These are phyloP conservation scores for Psephotus haematonotus DNA, from an alignment of 2,113 vertebrate genomes.

Conservation along the genomic window DNA sequence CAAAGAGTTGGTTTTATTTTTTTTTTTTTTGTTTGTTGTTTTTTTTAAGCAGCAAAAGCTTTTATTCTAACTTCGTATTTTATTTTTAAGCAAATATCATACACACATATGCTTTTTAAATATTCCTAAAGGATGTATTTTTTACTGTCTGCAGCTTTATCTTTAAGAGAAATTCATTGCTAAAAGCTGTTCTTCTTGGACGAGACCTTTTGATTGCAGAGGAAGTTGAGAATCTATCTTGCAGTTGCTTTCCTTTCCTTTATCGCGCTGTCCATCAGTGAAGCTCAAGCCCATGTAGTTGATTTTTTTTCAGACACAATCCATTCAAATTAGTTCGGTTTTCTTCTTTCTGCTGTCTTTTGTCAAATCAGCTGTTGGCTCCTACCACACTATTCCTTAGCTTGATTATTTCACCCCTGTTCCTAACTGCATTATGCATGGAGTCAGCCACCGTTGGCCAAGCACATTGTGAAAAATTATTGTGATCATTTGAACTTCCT, in stretches of 20 bases:
- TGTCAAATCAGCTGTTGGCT: not conserved
- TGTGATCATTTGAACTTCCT: not conserved
- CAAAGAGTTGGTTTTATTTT: not conserved
- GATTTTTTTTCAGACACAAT: not conserved
- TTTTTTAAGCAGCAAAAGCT: not conserved
- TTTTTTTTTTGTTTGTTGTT: not conserved
- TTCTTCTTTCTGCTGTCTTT: not conserved
- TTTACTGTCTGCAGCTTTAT: conserved; percentile 13
- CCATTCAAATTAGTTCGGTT: not conserved
- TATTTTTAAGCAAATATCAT: not conserved
- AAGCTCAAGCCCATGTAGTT: not conserved
- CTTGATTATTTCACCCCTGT: not conserved
- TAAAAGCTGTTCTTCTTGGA: conserved; percentile 4
- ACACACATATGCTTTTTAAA: not conserved
- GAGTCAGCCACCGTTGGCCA: not conserved
- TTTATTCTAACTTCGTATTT: not conserved
- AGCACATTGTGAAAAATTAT: not conserved
- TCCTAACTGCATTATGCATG: not conserved
- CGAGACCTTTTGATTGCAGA: not conserved
- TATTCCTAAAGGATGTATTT: not conserved
- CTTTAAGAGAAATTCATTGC: not conserved
- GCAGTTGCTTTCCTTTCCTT: not conserved
- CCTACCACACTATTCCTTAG: not conserved
- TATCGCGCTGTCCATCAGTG: not conserved
- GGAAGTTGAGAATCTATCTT: not conserved